phyloP scores from a whole-genome alignment of 2,797 vertebrate genomes.

The Synanceia verrucosa region DNA sequence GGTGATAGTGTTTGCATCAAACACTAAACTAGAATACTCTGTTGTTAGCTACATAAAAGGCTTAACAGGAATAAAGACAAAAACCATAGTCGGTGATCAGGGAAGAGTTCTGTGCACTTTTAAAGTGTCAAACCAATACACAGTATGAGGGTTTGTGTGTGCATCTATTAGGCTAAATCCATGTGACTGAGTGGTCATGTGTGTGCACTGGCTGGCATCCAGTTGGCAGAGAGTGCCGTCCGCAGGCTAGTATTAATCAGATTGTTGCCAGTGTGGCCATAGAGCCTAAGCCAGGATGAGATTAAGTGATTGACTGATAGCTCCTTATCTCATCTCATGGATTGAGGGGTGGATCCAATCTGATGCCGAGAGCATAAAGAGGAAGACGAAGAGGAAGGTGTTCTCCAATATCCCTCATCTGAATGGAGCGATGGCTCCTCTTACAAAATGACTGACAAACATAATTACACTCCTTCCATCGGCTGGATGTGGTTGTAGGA shows the following conservation, averaged over 20 bases:
- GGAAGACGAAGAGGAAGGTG: too few species aligned
- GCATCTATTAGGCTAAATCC: constrained; percentile 6
- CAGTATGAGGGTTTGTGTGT: not conserved
- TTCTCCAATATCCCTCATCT: constrained; percentile 17
- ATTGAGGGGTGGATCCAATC: constrained; percentile 42
- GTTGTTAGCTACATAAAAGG: not conserved
- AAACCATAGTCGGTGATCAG: fast-evolving
- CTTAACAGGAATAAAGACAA: not conserved
- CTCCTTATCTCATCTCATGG: constrained; percentile 54
- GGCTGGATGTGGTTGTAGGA: constrained; percentile 18
- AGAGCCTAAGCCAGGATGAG: constrained; percentile 62
- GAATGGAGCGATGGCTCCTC: constrained; percentile 11
- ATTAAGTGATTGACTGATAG: constrained; percentile 63
- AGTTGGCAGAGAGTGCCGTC: constrained; percentile 54
- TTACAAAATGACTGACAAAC: constrained; percentile 32
- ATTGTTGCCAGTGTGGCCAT: constrained; percentile 65
- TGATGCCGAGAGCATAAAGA: constrained; percentile 6
- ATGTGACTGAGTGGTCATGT: not conserved
- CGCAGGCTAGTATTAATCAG: constrained; percentile 72
- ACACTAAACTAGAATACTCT: too few species aligned
- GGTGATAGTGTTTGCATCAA: too few species aligned
- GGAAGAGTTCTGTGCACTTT: not conserved
- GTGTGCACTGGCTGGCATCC: constrained; percentile 45
- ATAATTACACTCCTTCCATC: constrained; percentile 26
- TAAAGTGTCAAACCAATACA: not conserved